A percentile compares a stretch with the other conserved stretches of the same genome.
These are phyloP conservation scores for Anoplophora glabripennis DNA, from an alignment of 1,140 invertebrate species.

Conservation along the genomic window DNA sequence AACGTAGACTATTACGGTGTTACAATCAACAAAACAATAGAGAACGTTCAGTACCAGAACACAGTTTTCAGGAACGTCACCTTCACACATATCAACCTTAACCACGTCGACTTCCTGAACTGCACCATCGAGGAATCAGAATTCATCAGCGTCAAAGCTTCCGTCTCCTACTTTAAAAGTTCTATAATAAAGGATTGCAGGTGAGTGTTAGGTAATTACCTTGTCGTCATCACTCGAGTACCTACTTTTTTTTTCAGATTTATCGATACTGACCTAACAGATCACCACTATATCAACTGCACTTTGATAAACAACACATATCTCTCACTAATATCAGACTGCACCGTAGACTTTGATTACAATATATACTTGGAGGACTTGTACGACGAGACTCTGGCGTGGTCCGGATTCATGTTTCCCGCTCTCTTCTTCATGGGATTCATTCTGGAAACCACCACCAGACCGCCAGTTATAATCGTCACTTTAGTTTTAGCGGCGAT, in stretches of 20 bases:
- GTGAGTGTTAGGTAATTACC: too few species aligned
- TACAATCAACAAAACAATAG: constrained; percentile 50
- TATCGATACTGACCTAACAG: constrained; percentile 54
- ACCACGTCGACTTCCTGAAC: constrained; percentile 55
- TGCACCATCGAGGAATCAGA: constrained; percentile 54
- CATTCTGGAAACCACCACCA: constrained; percentile 32
- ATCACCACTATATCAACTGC: constrained; percentile 52
- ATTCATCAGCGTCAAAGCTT: constrained; percentile 55
- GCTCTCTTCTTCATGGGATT: constrained; percentile 36
- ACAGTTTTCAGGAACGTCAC: constrained; percentile 44
- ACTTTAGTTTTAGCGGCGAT: constrained; percentile 29
- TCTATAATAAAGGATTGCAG: constrained; percentile 51
- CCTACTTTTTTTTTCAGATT: constrained; percentile 52
- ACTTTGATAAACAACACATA: constrained; percentile 52
- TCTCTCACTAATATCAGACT: constrained; percentile 42
- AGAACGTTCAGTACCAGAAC: constrained; percentile 52
- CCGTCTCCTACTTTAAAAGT: constrained; percentile 55
- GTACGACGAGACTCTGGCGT: constrained; percentile 39
- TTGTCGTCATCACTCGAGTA: too few species aligned
- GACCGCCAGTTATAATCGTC: constrained; percentile 33
- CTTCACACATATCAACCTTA: constrained; percentile 54
- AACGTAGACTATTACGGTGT: constrained; percentile 34
- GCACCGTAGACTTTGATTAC: constrained; percentile 47
- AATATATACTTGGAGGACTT: constrained; percentile 47
- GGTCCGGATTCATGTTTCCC: constrained; percentile 41